Evolutionary conservation across 2,113 vertebrate species (phyloP), one percentile per base, ranked within the genome.

Genomic region (Centropus bengalensis): DNA sequence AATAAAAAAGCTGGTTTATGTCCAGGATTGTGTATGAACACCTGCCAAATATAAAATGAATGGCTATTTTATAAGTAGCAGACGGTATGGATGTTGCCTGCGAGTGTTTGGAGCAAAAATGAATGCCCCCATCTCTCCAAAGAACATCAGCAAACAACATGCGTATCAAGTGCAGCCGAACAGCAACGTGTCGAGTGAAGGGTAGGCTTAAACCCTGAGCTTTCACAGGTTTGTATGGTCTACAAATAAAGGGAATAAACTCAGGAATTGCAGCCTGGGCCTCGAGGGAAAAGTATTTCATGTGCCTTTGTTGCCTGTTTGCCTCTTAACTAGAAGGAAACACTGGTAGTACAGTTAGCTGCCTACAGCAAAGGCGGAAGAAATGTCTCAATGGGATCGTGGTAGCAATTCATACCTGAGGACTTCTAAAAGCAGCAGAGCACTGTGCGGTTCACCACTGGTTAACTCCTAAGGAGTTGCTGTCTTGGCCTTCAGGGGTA

Each of bases 171-270:
- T 36, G 5, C 19, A 73, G 40, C 38, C 64, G 38, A 84, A 71
- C 2, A 4, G 10, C 26, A 88, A 60, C 3, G 0, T 23, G 16
- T 36, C 51, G 11, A 5, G 5, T 33, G 7, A 64, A 33, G 42
- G 27, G 30, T n/a, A 32, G 36, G 20, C 54, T 69, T 69, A 62
- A 59, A 58, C n/a, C 22, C 26, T n/a, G 24, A 83, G 71, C 15
- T 58, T 82, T 75, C 30, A 69, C 40, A 26, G 12, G 32, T 38
- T 80, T 87, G 9, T 42, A 38, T 42, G 6, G 66, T 33, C 70
- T 64, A 38, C 40, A 91, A 33, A 66, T 74, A 85, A 75, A 54
- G 60, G 87, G 54, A 70, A 92, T 45, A 82, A 92, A 79, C 56
- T 42, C 26, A n/a, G 36, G 42, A 71, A 62, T 79, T 91, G n/a